These are phyloP conservation scores for Triplophysa yarkandensis DNA, from an alignment of 2,797 vertebrate species.

Conservation along the genomic window DNA sequence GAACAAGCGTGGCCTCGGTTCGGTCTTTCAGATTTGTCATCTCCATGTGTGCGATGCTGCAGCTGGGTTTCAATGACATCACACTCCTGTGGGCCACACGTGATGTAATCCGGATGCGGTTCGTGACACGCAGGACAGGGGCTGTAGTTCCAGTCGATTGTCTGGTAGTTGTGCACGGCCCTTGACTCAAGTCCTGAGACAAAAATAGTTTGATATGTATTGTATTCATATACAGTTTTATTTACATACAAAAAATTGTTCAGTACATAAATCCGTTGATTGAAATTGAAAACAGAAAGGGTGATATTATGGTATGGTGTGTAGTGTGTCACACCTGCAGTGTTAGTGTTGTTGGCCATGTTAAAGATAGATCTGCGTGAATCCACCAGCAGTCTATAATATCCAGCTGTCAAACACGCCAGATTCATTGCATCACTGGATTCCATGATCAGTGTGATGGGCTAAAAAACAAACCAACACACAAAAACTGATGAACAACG, in stretches of 20 bases:
- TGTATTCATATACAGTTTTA: no score
- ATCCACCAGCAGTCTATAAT: slow-evolving; percentile 95
- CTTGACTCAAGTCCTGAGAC: slow-evolving; percentile 81
- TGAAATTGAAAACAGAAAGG: no score
- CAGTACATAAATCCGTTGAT: no score
- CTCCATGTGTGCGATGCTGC: slow-evolving; percentile 78
- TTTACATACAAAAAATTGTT: no score
- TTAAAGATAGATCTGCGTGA: slow-evolving; percentile 98
- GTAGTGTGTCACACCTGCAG: slow-evolving; percentile 65
- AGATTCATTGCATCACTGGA: slow-evolving; percentile 98
- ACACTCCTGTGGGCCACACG: slow-evolving; percentile 80
- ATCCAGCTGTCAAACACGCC: slow-evolving; percentile 97
- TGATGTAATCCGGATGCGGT: slow-evolving; percentile 77
- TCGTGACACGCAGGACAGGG: slow-evolving; percentile 83
- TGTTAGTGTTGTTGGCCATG: slow-evolving; percentile 90
- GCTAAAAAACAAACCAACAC: slow-evolving; percentile 75
- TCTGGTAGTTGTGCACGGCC: slow-evolving; percentile 85
- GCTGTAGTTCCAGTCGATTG: slow-evolving; percentile 91
- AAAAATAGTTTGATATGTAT: slow-evolving; percentile 42
- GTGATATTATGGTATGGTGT: neutral
- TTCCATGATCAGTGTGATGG: slow-evolving; percentile 97
- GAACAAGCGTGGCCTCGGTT: slow-evolving; percentile 75
- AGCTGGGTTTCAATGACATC: slow-evolving; percentile 81
- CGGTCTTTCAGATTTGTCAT: slow-evolving; percentile 78
- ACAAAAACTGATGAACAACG: neutral